A percentile compares a stretch with the other conserved stretches of the same genome.
phyloP scores from a whole-genome alignment of 2,113 vertebrate genomes.

The Geococcyx californianus region DNA sequence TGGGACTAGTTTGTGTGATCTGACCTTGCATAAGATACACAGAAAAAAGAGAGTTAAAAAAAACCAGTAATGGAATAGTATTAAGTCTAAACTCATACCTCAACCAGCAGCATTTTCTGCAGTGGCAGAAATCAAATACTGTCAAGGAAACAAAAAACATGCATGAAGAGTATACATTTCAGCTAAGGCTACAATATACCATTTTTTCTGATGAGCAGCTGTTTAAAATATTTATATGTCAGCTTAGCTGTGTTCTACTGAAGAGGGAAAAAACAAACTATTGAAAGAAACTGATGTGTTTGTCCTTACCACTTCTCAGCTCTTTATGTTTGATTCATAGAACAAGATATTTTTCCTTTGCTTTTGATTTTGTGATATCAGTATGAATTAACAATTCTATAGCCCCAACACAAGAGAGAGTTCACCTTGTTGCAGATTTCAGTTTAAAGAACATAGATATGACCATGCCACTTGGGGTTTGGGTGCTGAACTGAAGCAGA shows the following conservation, averaged over 20 bases:
- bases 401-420: neutral
- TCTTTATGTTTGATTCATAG: neutral
- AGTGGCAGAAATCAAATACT: neutral
- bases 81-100: neutral
- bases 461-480: neutral
- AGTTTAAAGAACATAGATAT: neutral
- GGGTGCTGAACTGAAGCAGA: neutral
- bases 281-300: neutral
- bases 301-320: neutral
- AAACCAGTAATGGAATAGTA: neutral
- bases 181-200: neutral
- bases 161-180: neutral
- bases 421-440: neutral
- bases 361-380: neutral
- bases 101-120: neutral
- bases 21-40: neutral
- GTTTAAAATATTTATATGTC: conserved; percentile 27
- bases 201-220: neutral
- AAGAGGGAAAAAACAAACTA: neutral
- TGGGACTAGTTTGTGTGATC: neutral
- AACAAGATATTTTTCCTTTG: neutral
- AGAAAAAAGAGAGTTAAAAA: neutral
- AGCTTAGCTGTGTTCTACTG: neutral
- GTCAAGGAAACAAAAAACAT: neutral
- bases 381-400: neutral